Conservation (phyloP, 1,140 invertebrate species). For the Drosophila paulistorum region DNA sequence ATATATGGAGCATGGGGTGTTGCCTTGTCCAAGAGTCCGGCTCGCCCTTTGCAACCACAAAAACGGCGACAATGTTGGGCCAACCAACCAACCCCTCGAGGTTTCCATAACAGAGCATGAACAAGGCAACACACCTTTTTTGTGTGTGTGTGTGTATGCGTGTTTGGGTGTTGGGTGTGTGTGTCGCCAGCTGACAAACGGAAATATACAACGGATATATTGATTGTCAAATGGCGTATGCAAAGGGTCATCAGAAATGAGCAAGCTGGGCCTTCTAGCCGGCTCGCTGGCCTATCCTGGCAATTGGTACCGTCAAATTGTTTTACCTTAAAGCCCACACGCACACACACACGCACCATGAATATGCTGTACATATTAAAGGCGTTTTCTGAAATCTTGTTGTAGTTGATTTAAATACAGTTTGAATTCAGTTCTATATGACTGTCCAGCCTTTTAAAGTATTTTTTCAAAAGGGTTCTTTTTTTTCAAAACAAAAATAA, state of each 20-base stretch:
- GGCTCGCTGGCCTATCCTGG: neutral
- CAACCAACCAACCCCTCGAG: slow-evolving; percentile 39
- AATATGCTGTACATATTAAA: neutral
- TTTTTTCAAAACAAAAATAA: too few species aligned
- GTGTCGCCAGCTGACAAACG: slow-evolving; percentile 50
- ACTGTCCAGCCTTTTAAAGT: too few species aligned
- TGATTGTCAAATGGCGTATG: slow-evolving; percentile 64
- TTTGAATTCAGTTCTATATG: too few species aligned
- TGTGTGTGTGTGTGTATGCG: slow-evolving; percentile 20
- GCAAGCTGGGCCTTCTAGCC: neutral
- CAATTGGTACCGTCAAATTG: neutral
- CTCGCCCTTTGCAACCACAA: slow-evolving; percentile 41
- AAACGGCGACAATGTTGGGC: slow-evolving; percentile 46
- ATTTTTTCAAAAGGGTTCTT: too few species aligned
- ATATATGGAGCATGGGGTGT: neutral
- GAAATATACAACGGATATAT: slow-evolving; percentile 79
- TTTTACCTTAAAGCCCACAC: neutral
- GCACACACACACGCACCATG: neutral
- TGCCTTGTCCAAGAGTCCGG: slow-evolving; percentile 8
- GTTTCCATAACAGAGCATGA: slow-evolving; percentile 51
- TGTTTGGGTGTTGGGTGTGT: neutral
- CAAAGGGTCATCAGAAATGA: slow-evolving; percentile 5
- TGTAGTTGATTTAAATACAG: too few species aligned
- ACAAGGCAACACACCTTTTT: slow-evolving; percentile 63
- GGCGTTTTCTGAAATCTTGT: too few species aligned